Evolutionary conservation across 2,888 invertebrate species (phyloP).

Genomic region (Eledona agricola): DNA sequence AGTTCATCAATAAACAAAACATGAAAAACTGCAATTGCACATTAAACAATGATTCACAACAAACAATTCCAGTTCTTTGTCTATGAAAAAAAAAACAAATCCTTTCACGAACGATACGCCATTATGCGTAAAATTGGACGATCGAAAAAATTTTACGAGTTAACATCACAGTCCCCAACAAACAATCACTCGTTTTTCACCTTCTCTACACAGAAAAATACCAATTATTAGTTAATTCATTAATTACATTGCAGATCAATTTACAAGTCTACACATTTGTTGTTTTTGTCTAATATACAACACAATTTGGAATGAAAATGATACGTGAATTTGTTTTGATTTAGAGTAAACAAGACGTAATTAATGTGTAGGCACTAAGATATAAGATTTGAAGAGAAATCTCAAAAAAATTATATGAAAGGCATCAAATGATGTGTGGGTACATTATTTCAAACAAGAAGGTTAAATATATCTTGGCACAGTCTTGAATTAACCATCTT

Average conservation of each 20-base stretch:
- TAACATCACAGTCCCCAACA: constrained; percentile 36
- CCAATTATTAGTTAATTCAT: constrained; percentile 8
- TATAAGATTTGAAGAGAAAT: constrained; percentile 45
- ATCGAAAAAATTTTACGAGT: constrained; percentile 7
- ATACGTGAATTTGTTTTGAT: constrained; percentile 12
- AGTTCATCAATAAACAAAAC: constrained; percentile 8
- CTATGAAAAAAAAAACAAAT: constrained; percentile 1
- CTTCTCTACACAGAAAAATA: constrained; percentile 21
- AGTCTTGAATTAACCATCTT: constrained; percentile 74
- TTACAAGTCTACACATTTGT: constrained; percentile 23
- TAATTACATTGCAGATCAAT: constrained; percentile 16
- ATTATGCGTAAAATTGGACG: not conserved
- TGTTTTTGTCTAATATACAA: constrained; percentile 22
- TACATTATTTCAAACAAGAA: constrained; percentile 43
- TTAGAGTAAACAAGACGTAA: constrained; percentile 35
- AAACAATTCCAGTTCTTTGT: constrained; percentile 11
- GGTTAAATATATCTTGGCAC: constrained; percentile 45
- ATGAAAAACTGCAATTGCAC: constrained; percentile 44
- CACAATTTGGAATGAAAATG: constrained; percentile 35
- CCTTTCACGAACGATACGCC: too few relatives aligned
- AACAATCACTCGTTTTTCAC: constrained; percentile 26
- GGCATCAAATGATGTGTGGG: constrained; percentile 44
- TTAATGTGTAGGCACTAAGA: constrained; percentile 53
- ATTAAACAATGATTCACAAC: constrained; percentile 47
- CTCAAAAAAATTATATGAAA: constrained; percentile 42